Conservation (phyloP, 2,113 vertebrate species). For the Heterotis niloticus region DNA sequence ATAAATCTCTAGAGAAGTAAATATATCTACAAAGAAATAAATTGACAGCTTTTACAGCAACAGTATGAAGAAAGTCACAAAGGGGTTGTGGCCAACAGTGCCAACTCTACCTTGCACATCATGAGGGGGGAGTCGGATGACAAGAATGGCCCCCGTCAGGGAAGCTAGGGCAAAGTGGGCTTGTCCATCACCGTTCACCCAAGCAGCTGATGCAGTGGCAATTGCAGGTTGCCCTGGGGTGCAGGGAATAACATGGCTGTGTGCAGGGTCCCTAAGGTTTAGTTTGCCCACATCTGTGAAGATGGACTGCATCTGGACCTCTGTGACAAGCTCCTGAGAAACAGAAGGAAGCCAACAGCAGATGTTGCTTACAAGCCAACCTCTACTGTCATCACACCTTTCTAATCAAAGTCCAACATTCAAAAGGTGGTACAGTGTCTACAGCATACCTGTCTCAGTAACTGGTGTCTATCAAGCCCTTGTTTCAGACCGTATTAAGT, state of each 20-base stretch:
- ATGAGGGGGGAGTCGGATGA: slow-evolving; percentile 77
- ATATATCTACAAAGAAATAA: no score
- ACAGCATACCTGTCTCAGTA: no score
- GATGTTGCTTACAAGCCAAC: no score
- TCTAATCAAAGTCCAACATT: no score
- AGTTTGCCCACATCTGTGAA: slow-evolving; percentile 84
- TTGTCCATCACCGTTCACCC: slow-evolving; percentile 81
- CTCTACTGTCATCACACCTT: not conserved
- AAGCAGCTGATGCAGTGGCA: slow-evolving; percentile 61
- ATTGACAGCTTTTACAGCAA: no score
- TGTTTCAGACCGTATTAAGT: no score
- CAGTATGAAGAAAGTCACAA: not conserved
- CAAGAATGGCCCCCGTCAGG: slow-evolving; percentile 74
- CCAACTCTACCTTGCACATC: slow-evolving; percentile 67
- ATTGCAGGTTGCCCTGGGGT: slow-evolving; percentile 58
- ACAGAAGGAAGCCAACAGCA: not conserved
- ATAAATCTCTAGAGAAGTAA: no score
- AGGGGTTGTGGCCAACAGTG: not conserved
- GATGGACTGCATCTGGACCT: slow-evolving; percentile 86
- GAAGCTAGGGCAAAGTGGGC: slow-evolving; percentile 82
- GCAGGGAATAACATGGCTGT: slow-evolving; percentile 69
- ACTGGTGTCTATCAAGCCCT: no score
- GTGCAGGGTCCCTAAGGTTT: slow-evolving; percentile 74
- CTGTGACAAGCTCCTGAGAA: slow-evolving; percentile 76
- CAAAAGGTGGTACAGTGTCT: no score